Base-by-base conservation (phyloP, 1,140 invertebrate species). In the Neoseiulus cucumeris region DNA sequence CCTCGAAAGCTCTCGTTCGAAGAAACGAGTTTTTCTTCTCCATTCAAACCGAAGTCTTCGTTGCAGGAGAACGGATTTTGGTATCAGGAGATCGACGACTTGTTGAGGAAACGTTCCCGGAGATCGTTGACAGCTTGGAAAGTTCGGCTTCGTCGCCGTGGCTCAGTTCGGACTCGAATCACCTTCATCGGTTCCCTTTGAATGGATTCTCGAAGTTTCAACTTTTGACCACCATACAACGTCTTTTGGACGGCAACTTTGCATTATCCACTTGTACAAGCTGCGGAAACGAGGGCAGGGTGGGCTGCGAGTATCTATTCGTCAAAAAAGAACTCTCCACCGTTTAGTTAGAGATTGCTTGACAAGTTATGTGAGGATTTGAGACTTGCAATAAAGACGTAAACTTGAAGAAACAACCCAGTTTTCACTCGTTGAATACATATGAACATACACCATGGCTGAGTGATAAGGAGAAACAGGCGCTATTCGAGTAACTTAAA, bases 141-240 rank as follows among this genome's bases (percentile, higher is more conserved):
- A 87, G 89, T 71, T 83, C 83, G 7, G 85, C 83, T 25, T 84
- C 84, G 28, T 85, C 84, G 42, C 80, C 85, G 20, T 89, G 87
- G 84, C 87, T 87, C 71, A 82, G 87, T 70, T 82, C 84, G 67
- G 89, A 91, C 75, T 82, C 83, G 44, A 81, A 85, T 39, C 87
- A 89, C 76, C 85, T 91, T 7, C 89, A 91, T 65, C 79, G 90
- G 47, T 92, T 92, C 73, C 89, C 89, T 1, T 76, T 93, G 12
- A 93, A 93, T 74, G 88, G 89, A 67, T 92, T 89, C 75, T 91
- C 87, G 76, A 91, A 92, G 73, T 76, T 93, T 29, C 91, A 91
- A 74, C 91, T 87, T 12, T 82, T 92, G 42, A 87, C 92, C 76
- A 87, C 88, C 30, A 86, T 92, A 68, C 86, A 86, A 67, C 82